A percentile compares a stretch with the other conserved stretches of the same genome.
phyloP scores from a whole-genome alignment of 2,888 invertebrate genomes.

The Norana najaformis region DNA sequence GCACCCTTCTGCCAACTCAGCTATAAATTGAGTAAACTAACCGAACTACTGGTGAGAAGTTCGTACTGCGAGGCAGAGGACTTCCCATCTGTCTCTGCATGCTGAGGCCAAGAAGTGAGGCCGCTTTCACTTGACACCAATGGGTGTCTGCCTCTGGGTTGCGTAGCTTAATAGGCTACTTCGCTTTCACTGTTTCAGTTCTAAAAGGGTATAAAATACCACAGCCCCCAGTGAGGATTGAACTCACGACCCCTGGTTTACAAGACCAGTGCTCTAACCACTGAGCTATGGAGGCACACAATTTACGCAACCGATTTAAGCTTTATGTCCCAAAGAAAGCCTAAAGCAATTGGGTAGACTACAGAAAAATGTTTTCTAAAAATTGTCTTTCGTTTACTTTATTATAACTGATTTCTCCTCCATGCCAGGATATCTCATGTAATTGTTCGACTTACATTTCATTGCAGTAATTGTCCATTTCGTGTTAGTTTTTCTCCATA shows the following conservation, averaged over 20 bases:
- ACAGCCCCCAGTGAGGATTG: conserved; percentile 13
- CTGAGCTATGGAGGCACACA: neutral
- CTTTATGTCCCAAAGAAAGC: neutral
- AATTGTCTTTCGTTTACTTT: neutral
- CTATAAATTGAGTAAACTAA: neutral
- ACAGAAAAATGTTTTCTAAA: neutral
- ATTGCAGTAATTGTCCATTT: neutral
- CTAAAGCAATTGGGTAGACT: neutral
- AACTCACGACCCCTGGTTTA: conserved; percentile 13
- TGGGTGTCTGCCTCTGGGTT: no score
- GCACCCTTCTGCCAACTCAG: neutral
- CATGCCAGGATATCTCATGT: neutral
- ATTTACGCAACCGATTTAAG: neutral
- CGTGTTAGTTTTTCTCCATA: neutral
- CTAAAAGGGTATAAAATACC: neutral
- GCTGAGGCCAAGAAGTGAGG: no score
- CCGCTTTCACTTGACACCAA: no score
- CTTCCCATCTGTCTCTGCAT: no score
- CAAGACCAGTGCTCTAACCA: conserved; percentile 13
- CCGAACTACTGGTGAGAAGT: no score
- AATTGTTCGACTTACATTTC: no score
- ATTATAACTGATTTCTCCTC: neutral
- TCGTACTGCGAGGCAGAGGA: no score
- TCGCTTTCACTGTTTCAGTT: neutral
- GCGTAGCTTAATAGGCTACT: no score